A percentile compares a stretch with the other conserved stretches of the same genome.
These are phyloP conservation scores for Melanitta fusca DNA, from an alignment of 2,797 vertebrate genomes.

Conservation along the genomic window DNA sequence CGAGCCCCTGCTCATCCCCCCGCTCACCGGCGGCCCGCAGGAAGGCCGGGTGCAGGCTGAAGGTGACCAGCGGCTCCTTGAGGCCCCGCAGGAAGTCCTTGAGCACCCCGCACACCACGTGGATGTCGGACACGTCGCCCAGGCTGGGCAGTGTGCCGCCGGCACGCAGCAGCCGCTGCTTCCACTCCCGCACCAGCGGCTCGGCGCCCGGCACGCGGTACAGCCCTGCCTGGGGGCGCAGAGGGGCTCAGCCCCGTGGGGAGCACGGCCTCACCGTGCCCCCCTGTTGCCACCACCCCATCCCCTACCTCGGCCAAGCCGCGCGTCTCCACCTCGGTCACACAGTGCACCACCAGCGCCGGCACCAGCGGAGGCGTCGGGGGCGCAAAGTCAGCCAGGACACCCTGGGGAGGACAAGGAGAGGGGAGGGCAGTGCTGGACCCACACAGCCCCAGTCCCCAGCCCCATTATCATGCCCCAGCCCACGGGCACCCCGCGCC, in stretches of 20 bases:
- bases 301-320: conserved; percentile 80
- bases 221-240: conserved; percentile 81
- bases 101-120: conserved; percentile 87
- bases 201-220: conserved; percentile 87
- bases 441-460: neutral
- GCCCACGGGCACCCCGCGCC: accelerated
- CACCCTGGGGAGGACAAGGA: conserved; percentile 54
- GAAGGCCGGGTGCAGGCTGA: conserved; percentile 83
- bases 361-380: conserved; percentile 71
- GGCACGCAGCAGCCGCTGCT: conserved; percentile 77
- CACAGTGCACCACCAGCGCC: conserved; percentile 78
- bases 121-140: conserved; percentile 82
- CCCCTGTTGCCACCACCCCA: accelerated
- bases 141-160: conserved; percentile 67
- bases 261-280: accelerated
- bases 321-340: conserved; percentile 81
- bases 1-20: accelerated
- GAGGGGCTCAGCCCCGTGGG: neutral
- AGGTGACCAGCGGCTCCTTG: conserved; percentile 85
- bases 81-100: conserved; percentile 90
- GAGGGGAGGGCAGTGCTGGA: neutral
- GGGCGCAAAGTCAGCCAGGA: conserved; percentile 80
- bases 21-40: conserved; percentile 83
- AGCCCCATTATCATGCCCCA: neutral
- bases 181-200: conserved; percentile 84